These are phyloP conservation scores for Pristionchus mayeri DNA, from an alignment of 2,888 invertebrate species.

Conservation along the genomic window DNA sequence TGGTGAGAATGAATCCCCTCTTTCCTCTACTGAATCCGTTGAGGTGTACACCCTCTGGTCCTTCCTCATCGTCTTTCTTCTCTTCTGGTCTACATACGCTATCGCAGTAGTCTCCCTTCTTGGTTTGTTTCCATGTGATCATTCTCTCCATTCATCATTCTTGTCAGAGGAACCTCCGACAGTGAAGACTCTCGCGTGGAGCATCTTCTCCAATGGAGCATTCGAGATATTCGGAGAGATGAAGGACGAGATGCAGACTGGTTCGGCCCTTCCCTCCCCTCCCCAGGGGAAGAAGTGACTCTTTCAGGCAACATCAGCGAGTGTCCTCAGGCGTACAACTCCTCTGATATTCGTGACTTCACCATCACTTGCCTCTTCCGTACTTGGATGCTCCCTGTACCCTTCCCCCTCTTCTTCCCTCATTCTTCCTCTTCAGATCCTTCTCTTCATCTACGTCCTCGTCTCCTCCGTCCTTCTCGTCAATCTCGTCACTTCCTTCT, in stretches of 20 bases:
- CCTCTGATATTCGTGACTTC: constrained; percentile 56
- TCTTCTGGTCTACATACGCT: constrained; percentile 63
- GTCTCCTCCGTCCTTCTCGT: constrained; percentile 62
- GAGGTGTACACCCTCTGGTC: constrained; percentile 61
- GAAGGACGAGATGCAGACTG: constrained; percentile 58
- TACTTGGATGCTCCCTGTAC: constrained; percentile 46
- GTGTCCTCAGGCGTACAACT: constrained; percentile 55
- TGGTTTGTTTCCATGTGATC: constrained; percentile 43
- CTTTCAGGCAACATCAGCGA: constrained; percentile 53
- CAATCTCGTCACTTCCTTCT: constrained; percentile 62
- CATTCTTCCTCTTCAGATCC: constrained; percentile 48
- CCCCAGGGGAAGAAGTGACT: background rate
- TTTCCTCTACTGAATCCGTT: background rate
- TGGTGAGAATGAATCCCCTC: background rate
- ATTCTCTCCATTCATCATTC: background rate
- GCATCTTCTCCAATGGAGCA: constrained; percentile 61
- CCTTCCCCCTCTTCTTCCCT: too few relatives aligned
- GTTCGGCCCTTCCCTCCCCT: constrained; percentile 26
- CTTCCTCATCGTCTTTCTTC: constrained; percentile 62
- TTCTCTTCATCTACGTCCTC: constrained; percentile 62
- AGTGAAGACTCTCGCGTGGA: constrained; percentile 59
- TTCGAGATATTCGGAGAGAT: constrained; percentile 66
- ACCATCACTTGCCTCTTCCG: constrained; percentile 60
- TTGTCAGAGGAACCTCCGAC: background rate
- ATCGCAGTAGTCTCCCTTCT: constrained; percentile 61